Evolutionary conservation across 2,888 invertebrate genomes (phyloP), one percentile per base, ranked within the genome.

Genomic region (Agrotis clavis): DNA sequence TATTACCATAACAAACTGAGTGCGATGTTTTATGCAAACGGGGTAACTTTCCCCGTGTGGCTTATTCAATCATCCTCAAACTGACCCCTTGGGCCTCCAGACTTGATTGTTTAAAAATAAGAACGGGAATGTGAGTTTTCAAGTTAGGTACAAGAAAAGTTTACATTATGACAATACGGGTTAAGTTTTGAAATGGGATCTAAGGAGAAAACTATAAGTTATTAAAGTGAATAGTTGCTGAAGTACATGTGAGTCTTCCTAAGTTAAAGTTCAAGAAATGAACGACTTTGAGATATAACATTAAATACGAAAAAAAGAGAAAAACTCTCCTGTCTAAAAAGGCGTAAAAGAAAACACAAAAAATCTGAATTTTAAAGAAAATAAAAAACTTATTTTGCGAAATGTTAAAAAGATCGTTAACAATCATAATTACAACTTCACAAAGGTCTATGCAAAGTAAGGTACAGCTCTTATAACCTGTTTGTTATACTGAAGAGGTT

Each of bases 41-140:
- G 54, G 61, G 61, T 67, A 71, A 79, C 71, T 79, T 71, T 77
- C 71, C 71, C 71, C 77, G 67, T 62, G 77, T 54, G 54, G 57
- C 21, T 79, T 67, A 81, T 67, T 77, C 77, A 79, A 79, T 81
- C 82, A 77, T 71, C 50, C 61, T 54, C 57, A 45, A 54, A 71
- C 53, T 66, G 78, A 82, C 71, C 78, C 72, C 67, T 35, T 13
- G 54, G 68, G 64, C 59, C 19, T 25, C 68, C 59, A 51, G 65
- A 66, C 62, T 77, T 82, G 79, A 66, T 79, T 82, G 57, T 67
- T 41, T 77, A 68, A 77, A 62, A 62, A 64, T 56, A 67, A 65
- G 53, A 65, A 51, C 51, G 19, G n/a, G 41, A 54, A 69, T 56
- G 45, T 74, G 51, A 41, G 51, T 21, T 74, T 64, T 21, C 53